Percentiles rank a stretch among this genome's conserved stretches.
Evolutionary conservation across 2,797 vertebrate species (phyloP).

Genomic region (Lagodon rhomboides): DNA sequence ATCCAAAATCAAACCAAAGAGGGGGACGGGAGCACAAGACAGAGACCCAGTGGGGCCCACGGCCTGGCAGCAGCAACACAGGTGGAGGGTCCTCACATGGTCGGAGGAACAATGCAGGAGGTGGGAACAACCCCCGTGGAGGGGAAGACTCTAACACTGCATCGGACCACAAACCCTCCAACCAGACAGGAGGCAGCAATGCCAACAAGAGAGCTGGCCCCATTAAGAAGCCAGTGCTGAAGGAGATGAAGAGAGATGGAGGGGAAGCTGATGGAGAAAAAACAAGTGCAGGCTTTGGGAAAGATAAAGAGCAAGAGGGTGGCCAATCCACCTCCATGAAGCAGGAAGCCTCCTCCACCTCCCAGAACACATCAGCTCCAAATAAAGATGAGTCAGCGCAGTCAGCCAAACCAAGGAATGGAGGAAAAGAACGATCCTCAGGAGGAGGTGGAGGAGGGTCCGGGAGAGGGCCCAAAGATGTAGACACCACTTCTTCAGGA

Average conservation of each 20-base stretch:
- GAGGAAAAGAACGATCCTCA: conserved; percentile 81
- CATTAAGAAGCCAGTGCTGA: conserved; percentile 90
- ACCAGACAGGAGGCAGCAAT: conserved; percentile 76
- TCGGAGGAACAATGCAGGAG: conserved; percentile 82
- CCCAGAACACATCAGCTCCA: conserved; percentile 71
- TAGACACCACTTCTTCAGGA: conserved; percentile 70
- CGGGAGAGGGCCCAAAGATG: conserved; percentile 82
- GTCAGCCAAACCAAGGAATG: conserved; percentile 80
- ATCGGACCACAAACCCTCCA: conserved; percentile 79
- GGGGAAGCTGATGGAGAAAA: conserved; percentile 83
- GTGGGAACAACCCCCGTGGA: conserved; percentile 79
- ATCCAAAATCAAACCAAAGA: conserved; percentile 85
- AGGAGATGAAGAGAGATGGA: conserved; percentile 86
- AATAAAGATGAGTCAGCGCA: conserved; percentile 80
- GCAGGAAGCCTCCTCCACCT: conserved; percentile 70
- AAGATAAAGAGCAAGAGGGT: conserved; percentile 85
- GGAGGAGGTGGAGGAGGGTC: conserved; percentile 70
- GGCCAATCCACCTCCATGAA: conserved; percentile 70
- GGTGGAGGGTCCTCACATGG: conserved; percentile 79
- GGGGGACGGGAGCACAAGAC: conserved; percentile 91
- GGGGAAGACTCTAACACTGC: conserved; percentile 80
- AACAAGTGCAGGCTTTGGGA: conserved; percentile 72
- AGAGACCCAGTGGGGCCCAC: conserved; percentile 95
- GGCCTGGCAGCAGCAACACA: conserved; percentile 87
- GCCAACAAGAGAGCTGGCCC: conserved; percentile 89